Evolutionary conservation across 2,113 vertebrate genomes (phyloP).

Genomic region (Lepus americanus): DNA sequence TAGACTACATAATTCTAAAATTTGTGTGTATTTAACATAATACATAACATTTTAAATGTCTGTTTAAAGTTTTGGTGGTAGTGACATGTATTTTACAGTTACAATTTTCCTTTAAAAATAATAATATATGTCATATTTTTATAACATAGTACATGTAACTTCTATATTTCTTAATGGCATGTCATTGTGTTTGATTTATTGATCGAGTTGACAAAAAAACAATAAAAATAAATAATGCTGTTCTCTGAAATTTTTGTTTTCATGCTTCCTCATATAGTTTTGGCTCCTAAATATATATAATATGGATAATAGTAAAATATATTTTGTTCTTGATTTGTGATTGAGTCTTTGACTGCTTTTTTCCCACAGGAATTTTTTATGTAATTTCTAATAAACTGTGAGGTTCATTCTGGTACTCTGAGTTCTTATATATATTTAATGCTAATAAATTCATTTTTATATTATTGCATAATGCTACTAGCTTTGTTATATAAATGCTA

Average conservation of each 20-base stretch:
- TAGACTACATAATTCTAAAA: not conserved
- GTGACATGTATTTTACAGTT: slow-evolving; percentile 28
- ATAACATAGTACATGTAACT: not conserved
- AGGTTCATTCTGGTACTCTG: not conserved
- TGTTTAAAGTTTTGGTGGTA: not conserved
- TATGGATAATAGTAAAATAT: slow-evolving; percentile 18
- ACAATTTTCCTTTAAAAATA: not conserved
- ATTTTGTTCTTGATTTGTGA: slow-evolving; percentile 8
- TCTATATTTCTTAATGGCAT: not conserved
- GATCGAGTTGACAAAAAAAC: slow-evolving; percentile 7
- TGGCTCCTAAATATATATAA: slow-evolving; percentile 69
- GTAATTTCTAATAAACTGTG: slow-evolving; percentile 2
- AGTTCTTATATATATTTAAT: not conserved
- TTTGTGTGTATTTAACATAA: not conserved
- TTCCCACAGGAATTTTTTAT: not conserved
- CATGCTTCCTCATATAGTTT: not conserved
- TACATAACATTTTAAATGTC: not conserved
- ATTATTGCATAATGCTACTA: not conserved
- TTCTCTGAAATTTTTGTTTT: slow-evolving; percentile 42
- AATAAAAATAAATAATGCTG: not conserved
- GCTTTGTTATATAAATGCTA: not conserved
- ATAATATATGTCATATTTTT: not conserved
- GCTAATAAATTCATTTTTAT: not conserved
- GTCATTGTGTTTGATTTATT: not conserved
- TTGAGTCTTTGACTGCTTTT: slow-evolving; percentile 15